A percentile compares a stretch with the other conserved stretches of the same genome.
Conservation (phyloP, 2,797 vertebrate species). For the Pterois miles region DNA sequence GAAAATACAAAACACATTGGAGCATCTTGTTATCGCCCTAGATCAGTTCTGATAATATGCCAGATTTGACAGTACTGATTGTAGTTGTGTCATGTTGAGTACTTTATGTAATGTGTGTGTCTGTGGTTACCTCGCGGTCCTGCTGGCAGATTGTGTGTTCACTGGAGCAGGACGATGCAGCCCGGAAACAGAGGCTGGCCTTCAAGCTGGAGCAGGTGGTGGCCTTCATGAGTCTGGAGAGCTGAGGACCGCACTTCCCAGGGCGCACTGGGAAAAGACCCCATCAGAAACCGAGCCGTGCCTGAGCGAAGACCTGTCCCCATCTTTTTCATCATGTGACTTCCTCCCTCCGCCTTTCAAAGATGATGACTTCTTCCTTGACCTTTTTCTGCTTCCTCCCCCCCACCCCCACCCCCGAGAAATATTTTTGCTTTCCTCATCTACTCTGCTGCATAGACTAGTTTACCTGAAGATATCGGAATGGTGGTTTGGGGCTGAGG, state of each 20-base stretch:
- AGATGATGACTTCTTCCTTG: slow-evolving; percentile 75
- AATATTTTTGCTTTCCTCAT: slow-evolving; percentile 87
- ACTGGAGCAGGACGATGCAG: slow-evolving; percentile 94
- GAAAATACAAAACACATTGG: neutral
- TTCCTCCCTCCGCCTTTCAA: slow-evolving; percentile 76
- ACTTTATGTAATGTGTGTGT: slow-evolving; percentile 18
- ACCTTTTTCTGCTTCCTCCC: slow-evolving; percentile 76
- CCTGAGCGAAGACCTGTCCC: slow-evolving; percentile 98
- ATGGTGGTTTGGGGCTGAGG: slow-evolving; percentile 71
- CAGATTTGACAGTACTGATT: neutral
- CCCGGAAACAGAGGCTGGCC: slow-evolving; percentile 98
- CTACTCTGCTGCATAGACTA: slow-evolving; percentile 87
- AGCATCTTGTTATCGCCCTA: neutral
- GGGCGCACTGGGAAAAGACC: slow-evolving; percentile 91
- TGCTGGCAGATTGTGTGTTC: slow-evolving; percentile 91
- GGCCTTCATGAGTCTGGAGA: slow-evolving; percentile 98
- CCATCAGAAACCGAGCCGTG: slow-evolving; percentile 98
- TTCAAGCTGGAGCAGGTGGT: slow-evolving; percentile 99
- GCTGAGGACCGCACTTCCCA: slow-evolving; percentile 98
- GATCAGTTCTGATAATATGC: neutral
- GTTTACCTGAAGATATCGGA: slow-evolving; percentile 77
- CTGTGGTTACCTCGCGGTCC: slow-evolving; percentile 38
- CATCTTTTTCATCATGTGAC: slow-evolving; percentile 76
- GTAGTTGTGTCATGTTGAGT: neutral
- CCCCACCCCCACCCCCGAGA: slow-evolving; percentile 77